Conservation (phyloP, 1,140 invertebrate species). For the Matsumurasca onukii region DNA sequence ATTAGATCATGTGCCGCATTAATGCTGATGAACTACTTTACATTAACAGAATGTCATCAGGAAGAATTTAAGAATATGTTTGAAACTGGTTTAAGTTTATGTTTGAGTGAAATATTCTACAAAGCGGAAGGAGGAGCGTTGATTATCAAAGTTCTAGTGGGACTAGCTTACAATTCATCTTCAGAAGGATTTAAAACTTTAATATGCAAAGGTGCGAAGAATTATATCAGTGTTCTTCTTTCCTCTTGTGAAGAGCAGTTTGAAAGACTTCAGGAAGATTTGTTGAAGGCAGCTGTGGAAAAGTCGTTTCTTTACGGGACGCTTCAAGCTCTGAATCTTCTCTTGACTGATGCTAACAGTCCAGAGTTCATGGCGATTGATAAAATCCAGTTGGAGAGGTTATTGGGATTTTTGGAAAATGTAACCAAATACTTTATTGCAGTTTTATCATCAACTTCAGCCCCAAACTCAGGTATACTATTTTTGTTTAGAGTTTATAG, state of each 20-base stretch:
- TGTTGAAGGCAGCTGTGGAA: slow-evolving; percentile 47
- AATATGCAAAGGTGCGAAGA: slow-evolving; percentile 15
- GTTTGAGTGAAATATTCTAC: slow-evolving; percentile 55
- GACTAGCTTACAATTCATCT: slow-evolving; percentile 36
- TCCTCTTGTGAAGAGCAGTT: slow-evolving; percentile 45
- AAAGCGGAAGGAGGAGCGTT: slow-evolving; percentile 55
- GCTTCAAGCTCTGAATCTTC: slow-evolving; percentile 44
- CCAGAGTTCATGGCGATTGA: slow-evolving; percentile 36
- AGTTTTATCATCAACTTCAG: slow-evolving; percentile 46
- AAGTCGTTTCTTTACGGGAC: slow-evolving; percentile 48
- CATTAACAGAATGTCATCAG: slow-evolving; percentile 27
- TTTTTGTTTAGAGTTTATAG: not conserved
- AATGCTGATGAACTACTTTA: slow-evolving; percentile 51
- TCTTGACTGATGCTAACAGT: slow-evolving; percentile 39
- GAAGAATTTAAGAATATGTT: slow-evolving; percentile 41
- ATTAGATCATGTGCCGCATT: slow-evolving; percentile 49
- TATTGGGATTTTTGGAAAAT: slow-evolving; percentile 47
- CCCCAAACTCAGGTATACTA: slow-evolving; percentile 42
- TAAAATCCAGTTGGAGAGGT: slow-evolving; percentile 37
- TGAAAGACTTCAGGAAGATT: slow-evolving; percentile 45
- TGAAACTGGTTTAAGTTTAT: slow-evolving; percentile 47
- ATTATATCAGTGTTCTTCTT: slow-evolving; percentile 39
- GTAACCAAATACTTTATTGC: slow-evolving; percentile 48
- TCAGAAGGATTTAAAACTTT: slow-evolving; percentile 15
- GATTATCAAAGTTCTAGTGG: slow-evolving; percentile 48